Percentiles rank a stretch among this genome's conserved stretches.
Conservation (phyloP, 2,797 vertebrate genomes). For the Pagetopsis macropterus region DNA sequence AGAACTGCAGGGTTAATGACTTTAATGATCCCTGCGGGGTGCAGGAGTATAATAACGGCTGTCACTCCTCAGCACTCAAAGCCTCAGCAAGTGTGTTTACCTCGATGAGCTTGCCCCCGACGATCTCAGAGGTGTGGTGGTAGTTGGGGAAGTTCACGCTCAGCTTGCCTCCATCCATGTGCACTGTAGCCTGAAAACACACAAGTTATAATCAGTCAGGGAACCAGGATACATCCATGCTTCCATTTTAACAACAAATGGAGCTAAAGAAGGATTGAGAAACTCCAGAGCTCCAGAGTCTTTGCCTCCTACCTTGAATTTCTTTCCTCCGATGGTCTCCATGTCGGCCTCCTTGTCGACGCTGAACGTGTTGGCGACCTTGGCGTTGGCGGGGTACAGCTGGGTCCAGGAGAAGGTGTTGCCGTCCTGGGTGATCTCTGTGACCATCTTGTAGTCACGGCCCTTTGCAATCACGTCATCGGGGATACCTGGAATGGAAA, state of each 20-base stretch:
- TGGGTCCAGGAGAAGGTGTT: conserved; percentile 87
- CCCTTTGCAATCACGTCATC: conserved; percentile 85
- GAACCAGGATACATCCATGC: neutral
- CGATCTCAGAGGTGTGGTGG: conserved; percentile 87
- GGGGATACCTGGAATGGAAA: conserved; percentile 82
- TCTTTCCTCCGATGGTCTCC: conserved; percentile 91
- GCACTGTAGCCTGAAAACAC: conserved; percentile 86
- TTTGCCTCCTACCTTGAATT: conserved; percentile 87
- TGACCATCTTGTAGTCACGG: conserved; percentile 88
- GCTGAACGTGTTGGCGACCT: conserved; percentile 88
- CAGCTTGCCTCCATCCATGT: conserved; percentile 87
- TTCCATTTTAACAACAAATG: neutral
- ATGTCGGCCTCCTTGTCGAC: conserved; percentile 89
- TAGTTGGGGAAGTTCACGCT: conserved; percentile 90
- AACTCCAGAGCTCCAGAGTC: neutral
- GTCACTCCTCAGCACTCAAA: conserved; percentile 25
- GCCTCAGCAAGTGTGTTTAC: conserved; percentile 63
- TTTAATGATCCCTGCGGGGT: conserved; percentile 38
- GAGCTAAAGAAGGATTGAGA: neutral
- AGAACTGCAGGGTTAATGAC: conserved; percentile 33
- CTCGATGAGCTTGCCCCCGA: conserved; percentile 91
- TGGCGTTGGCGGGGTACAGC: conserved; percentile 83
- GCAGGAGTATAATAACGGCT: conserved; percentile 44
- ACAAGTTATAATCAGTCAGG: conserved; percentile 7
- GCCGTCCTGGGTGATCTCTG: conserved; percentile 89